Evolutionary conservation across 1,140 invertebrate species (phyloP).

Genomic region (Camponotus floridanus): DNA sequence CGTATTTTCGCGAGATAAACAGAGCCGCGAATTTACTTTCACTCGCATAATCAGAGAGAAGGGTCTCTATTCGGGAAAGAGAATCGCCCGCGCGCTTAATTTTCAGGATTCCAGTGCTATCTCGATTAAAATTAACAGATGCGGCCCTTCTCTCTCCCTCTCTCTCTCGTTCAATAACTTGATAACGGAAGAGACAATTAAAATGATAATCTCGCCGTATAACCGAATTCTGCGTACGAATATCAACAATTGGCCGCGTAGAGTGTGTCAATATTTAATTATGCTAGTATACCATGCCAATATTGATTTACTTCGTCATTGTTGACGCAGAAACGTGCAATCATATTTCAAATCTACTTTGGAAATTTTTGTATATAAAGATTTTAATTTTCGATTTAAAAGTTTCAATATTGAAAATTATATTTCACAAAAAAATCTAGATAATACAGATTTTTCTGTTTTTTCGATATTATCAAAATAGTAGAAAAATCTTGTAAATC

Average conservation of each 20-base stretch:
- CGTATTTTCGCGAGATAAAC: constrained; percentile 60
- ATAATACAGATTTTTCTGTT: background rate
- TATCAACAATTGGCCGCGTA: constrained; percentile 52
- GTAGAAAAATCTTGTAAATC: background rate
- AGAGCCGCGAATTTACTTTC: constrained; percentile 58
- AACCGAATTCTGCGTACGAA: constrained; percentile 39
- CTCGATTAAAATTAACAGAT: constrained; percentile 53
- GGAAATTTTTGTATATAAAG: background rate
- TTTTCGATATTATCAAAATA: background rate
- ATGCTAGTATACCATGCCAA: constrained; percentile 30
- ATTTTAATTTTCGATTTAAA: background rate
- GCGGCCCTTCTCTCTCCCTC: background rate
- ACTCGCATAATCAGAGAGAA: constrained; percentile 52
- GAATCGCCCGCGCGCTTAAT: constrained; percentile 27
- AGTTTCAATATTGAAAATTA: background rate
- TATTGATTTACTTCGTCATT: constrained; percentile 46
- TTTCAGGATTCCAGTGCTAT: constrained; percentile 39
- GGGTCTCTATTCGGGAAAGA: background rate
- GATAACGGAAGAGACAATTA: constrained; percentile 54
- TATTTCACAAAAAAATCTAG: background rate
- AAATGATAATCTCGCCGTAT: constrained; percentile 56
- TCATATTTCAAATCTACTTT: constrained; percentile 25
- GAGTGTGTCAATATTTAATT: constrained; percentile 46
- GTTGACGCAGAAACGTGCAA: constrained; percentile 9
- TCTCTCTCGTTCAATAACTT: constrained; percentile 18